Conservation (phyloP, 2,888 invertebrate genomes). For the Cephus spinipes region DNA sequence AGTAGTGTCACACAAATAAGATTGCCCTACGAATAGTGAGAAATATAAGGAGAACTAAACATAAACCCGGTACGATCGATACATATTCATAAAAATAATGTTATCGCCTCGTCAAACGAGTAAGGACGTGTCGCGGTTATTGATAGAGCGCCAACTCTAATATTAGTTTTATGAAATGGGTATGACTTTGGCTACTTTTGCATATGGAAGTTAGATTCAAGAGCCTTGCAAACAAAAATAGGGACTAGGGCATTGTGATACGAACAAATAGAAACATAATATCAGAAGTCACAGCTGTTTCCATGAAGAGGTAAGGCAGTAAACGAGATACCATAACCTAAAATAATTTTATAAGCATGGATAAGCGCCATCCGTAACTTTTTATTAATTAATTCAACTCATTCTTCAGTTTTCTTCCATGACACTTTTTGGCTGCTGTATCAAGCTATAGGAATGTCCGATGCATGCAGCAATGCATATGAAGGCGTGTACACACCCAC, state of each 20-base stretch:
- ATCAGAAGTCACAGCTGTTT: not conserved
- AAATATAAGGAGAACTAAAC: not conserved
- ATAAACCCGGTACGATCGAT: not conserved
- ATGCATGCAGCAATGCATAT: not conserved
- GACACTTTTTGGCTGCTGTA: not conserved
- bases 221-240: not conserved
- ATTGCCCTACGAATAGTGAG: not conserved
- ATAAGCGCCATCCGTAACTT: not conserved
- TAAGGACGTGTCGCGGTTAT: not conserved
- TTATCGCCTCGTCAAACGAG: not conserved
- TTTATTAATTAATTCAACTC: not conserved
- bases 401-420: not conserved
- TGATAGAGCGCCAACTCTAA: not conserved
- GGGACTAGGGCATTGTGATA: not conserved
- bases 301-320: not conserved
- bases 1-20: not conserved
- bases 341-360: not conserved
- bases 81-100: not conserved
- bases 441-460: not conserved
- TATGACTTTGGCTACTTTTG: not conserved
- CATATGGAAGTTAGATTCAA: not conserved
- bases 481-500: not conserved
- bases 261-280: not conserved
- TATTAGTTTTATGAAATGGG: not conserved
- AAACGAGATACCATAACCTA: not conserved